Percentiles rank a stretch among this genome's conserved stretches.
These are phyloP conservation scores for Cinclus cinclus DNA, from an alignment of 2,113 vertebrate species.

Conservation along the genomic window DNA sequence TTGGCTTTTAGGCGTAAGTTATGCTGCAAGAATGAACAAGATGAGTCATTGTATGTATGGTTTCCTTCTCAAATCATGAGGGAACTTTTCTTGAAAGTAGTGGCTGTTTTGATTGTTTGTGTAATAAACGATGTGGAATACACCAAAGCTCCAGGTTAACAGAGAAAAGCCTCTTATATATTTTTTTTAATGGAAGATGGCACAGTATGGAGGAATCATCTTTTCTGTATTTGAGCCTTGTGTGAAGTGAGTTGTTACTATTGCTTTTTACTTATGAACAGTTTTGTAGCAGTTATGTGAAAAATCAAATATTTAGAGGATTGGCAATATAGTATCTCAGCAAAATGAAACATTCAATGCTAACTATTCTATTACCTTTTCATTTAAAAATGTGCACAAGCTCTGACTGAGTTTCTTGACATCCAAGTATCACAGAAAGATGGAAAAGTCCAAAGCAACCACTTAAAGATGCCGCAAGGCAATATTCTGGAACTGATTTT, in stretches of 20 bases:
- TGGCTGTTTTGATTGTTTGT: background rate
- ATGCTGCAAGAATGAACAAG: background rate
- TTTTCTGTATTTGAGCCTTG: background rate
- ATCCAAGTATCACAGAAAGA: background rate
- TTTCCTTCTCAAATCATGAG: background rate
- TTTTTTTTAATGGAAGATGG: background rate
- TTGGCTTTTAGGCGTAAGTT: background rate
- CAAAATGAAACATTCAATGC: background rate
- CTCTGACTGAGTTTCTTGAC: background rate
- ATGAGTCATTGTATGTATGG: background rate
- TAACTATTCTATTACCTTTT: background rate
- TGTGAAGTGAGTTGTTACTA: background rate
- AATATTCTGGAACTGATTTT: background rate
- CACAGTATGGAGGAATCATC: background rate
- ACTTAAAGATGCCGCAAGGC: background rate
- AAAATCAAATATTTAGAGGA: background rate
- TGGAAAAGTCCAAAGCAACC: background rate
- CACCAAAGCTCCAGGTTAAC: background rate
- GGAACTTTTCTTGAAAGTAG: background rate
- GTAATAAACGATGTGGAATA: background rate
- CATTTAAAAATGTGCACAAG: background rate
- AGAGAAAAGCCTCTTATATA: background rate
- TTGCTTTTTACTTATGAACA: background rate
- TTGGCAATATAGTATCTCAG: background rate
- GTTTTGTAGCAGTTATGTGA: background rate